Evolutionary conservation across 2,113 vertebrate species (phyloP), one percentile per base, ranked within the genome.

Genomic region (Bolborhynchus lineola): DNA sequence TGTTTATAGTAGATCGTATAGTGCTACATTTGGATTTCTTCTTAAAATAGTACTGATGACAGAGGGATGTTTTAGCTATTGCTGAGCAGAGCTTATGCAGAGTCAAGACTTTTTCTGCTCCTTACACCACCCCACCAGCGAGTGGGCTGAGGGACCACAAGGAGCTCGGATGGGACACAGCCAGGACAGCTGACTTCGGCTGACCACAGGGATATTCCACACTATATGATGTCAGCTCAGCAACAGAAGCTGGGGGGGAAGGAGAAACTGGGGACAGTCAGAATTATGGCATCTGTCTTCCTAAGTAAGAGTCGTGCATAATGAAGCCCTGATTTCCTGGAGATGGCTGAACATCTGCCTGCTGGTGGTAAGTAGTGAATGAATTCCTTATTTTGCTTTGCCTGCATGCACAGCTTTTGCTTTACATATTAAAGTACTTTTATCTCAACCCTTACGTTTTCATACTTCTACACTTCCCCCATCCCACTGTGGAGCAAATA

Each of bases 241-340:
- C 25, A 80, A 35, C 5, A 85, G 63, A 44, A 86, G 28, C 14
- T 44, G 16, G 3, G 9, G 3, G 9, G 9, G 7, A 12, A 68
- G 21, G 14, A 65, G 3, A 67, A 47, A 75, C 52, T 23, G 4
- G 8, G 4, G 8, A 49, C 16, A 67, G 35, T 52, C 23, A 79
- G 31, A 84, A 39, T 37, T 37, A 77, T 1, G 7, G 15, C 2
- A 11, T n/a, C 33, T 72, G 49, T 23, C 10, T 35, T 71, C 55
- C 42, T 29, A 42, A 24, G 3, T 18, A 78, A 59, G 4, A 53
- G 42, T 4, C 59, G 21, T 0, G 0, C 0, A 0, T 0, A 0
- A 87, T 20, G 16, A 71, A 79, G 39, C 5, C 6, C 31, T 41
- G 52, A 15, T 53, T 57, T 79, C 55, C 70, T 65, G 31, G 49